phyloP scores from a whole-genome alignment of 1,140 invertebrate species.

The Eufriesea mexicana region DNA sequence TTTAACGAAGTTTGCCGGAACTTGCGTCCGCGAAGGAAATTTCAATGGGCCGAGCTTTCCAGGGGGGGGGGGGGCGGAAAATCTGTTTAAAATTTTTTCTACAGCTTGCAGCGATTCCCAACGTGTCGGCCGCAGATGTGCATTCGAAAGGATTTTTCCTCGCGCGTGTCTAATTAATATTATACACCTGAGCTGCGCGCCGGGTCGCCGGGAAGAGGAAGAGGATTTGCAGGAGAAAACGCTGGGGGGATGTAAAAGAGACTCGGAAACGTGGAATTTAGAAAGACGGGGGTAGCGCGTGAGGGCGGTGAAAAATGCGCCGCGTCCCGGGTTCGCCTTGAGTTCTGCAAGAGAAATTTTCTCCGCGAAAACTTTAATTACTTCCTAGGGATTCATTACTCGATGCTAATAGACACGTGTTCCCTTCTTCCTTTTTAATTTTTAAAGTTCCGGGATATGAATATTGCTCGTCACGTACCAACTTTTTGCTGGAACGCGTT shows the following conservation, averaged over 20 bases:
- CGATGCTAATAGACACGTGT: constrained; percentile 78
- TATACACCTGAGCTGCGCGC: constrained; percentile 22
- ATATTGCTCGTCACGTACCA: constrained; percentile 69
- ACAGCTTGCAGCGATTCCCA: neutral
- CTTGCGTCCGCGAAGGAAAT: neutral
- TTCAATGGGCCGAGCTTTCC: neutral
- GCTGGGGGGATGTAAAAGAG: constrained; percentile 40
- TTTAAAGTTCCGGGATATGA: constrained; percentile 68
- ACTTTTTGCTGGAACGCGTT: constrained; percentile 33
- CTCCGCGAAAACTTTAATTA: constrained; percentile 77
- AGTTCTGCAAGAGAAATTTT: constrained; percentile 65
- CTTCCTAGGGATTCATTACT: constrained; percentile 78
- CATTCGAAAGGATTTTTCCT: neutral
- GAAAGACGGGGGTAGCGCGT: constrained; percentile 51
- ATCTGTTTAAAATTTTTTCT: neutral
- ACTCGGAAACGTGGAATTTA: constrained; percentile 58
- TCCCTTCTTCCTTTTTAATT: constrained; percentile 66
- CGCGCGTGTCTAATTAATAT: constrained; percentile 43
- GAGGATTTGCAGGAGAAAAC: neutral
- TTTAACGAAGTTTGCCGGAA: neutral
- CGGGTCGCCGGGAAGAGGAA: too few species aligned
- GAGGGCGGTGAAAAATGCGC: constrained; percentile 73
- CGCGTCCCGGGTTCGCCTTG: constrained; percentile 53
- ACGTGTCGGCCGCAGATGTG: neutral
- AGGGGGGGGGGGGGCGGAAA: too few species aligned